Percentiles rank a stretch among this genome's conserved stretches.
Conservation (phyloP, 2,797 vertebrate species). For the Hippopotamyrus pictus region DNA sequence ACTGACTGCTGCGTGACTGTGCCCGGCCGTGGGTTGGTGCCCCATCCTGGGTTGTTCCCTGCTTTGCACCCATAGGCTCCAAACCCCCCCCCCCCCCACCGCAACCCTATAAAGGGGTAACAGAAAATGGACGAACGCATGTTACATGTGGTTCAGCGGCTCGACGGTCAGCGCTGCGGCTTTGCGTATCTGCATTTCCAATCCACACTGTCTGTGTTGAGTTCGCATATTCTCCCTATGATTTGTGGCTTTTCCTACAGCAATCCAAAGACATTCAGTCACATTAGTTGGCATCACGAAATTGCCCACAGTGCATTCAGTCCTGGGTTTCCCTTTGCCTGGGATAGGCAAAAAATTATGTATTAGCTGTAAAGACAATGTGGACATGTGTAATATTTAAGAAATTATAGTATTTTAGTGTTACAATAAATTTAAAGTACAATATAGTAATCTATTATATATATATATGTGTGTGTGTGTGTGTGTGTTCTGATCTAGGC, state of each 20-base stretch:
- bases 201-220: not conserved
- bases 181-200: not conserved
- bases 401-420: not conserved
- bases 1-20: not conserved
- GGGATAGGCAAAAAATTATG: not conserved
- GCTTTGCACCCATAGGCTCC: not conserved
- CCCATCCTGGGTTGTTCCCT: not conserved
- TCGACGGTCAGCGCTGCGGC: not conserved
- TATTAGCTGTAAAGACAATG: not conserved
- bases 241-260: not conserved
- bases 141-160: not conserved
- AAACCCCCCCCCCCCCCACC: too few relatives aligned
- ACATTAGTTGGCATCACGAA: not conserved
- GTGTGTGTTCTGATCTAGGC: not conserved
- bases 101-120: not conserved
- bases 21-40: not conserved
- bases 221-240: not conserved
- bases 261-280: not conserved
- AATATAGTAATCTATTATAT: not conserved
- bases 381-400: not conserved
- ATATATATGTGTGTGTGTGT: not conserved
- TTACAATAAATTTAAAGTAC: not conserved
- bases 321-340: not conserved
- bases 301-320: not conserved
- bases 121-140: not conserved